A percentile compares a stretch with the other conserved stretches of the same genome.
phyloP scores from a whole-genome alignment of 2,888 invertebrate species.

The Thera britannica region DNA sequence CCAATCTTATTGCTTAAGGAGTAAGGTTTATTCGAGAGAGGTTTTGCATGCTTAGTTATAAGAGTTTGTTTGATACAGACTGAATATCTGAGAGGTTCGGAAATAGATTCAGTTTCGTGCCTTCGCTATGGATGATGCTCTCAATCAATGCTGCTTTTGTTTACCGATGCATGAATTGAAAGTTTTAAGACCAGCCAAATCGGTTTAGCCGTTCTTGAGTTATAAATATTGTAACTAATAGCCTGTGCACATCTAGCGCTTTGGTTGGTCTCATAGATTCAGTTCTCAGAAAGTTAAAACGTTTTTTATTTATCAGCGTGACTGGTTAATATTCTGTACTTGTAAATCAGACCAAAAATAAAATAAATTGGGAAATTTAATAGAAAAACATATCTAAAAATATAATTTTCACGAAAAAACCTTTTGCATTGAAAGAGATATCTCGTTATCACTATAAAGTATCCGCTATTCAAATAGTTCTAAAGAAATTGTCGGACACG shows the following conservation, averaged over 20 bases:
- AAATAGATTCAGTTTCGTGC: conserved; percentile 45
- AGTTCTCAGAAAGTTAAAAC: no score
- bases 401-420: background rate
- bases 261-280: no score
- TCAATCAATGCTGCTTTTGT: conserved; percentile 11
- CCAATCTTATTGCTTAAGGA: conserved; percentile 13
- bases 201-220: no score
- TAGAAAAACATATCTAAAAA: no score
- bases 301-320: no score
- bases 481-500: conserved; percentile 18
- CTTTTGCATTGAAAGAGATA: background rate
- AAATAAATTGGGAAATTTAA: no score
- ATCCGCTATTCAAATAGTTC: conserved; percentile 16
- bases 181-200: no score
- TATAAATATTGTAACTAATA: no score
- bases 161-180: background rate
- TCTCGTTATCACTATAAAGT: conserved; percentile 14
- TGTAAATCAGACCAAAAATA: no score
- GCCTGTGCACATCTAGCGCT: no score
- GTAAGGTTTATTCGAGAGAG: conserved; percentile 16
- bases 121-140: conserved; percentile 11
- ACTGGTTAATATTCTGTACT: no score
- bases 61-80: conserved; percentile 32
- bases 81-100: conserved; percentile 38
- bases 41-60: conserved; percentile 5